Base-by-base conservation (phyloP, 2,113 vertebrate species). In the Myotis brandtii region DNA sequence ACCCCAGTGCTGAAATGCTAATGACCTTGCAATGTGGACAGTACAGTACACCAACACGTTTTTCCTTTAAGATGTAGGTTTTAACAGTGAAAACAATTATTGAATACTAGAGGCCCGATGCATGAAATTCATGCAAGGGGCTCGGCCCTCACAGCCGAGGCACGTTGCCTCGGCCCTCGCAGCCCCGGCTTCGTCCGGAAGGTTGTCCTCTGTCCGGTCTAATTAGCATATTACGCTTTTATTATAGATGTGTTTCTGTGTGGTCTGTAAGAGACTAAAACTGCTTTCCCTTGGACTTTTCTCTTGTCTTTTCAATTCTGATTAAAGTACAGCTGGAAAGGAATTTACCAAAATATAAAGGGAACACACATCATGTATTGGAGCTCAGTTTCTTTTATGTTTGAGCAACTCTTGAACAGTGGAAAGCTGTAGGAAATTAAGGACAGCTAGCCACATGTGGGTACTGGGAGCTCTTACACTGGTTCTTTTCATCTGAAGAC, bases 301-400 rank as follows among this genome's bases (percentile, higher is more conserved):
- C 46, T 73, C 11, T 70, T 17, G 2, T 89, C 72, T 97, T 83
- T 82, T 96, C 81, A 64, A 37, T 96, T 79, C 37, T 95, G 52
- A 73, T 88, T 76, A 76, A 96, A 97, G 40, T 86, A 67, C 56
- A 91, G 21, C 30, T 95, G 64, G 75, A 92, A 96, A 96, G 32
- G 72, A 95, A 93, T 32, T 95, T 95, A 54, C 50, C 56, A 40
- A 69, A 96, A 40, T 70, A 85, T 23, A 92, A 83, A 73, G 70
- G 62, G 79, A 96, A 86, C 20, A 81, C 73, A 80, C 34, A 96
- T 86, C 84, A 84, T 21, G 32, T 30, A 27, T 85, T 94, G 73
- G 73, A 95, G 66, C 34, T 54, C 1, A 77, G 6, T 72, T 94
- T 93, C 18, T 91, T 90, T 84, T 83, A n/a, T 86, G 37, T 67